Evolutionary conservation across 2,113 vertebrate species (phyloP).

Genomic region (Phyllostomus hastatus): DNA sequence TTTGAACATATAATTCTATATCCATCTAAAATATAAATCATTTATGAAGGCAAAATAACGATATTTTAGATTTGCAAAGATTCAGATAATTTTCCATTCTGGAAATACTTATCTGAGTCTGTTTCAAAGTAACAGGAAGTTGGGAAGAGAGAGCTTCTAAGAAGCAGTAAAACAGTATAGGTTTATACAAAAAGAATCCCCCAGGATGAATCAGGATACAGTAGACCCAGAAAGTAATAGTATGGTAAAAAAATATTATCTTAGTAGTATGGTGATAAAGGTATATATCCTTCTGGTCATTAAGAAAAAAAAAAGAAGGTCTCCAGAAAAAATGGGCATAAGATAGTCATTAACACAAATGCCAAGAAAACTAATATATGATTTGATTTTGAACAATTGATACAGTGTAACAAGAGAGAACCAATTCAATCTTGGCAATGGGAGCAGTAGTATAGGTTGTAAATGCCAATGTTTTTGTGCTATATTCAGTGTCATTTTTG

Average conservation of each 20-base stretch:
- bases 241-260: not conserved
- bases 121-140: not conserved
- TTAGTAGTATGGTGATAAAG: not conserved
- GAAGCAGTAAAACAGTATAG: not conserved
- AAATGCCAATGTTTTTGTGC: not conserved
- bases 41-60: not conserved
- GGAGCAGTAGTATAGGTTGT: not conserved
- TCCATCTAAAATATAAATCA: not conserved
- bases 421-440: not conserved
- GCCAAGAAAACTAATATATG: not conserved
- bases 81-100: not conserved
- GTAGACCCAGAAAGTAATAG: not conserved
- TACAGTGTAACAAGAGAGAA: not conserved
- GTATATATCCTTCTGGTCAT: not conserved
- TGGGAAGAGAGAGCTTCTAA: not conserved
- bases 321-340: not conserved
- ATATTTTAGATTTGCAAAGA: not conserved
- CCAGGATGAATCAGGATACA: not conserved
- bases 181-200: not conserved
- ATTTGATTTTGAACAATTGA: slow-evolving; percentile 20
- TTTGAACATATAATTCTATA: slow-evolving; percentile 23
- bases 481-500: not conserved
- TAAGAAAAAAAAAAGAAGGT: not conserved
- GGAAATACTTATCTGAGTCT: not conserved
- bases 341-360: not conserved